phyloP scores from a whole-genome alignment of 2,113 vertebrate genomes.

The Bubo bubo region DNA sequence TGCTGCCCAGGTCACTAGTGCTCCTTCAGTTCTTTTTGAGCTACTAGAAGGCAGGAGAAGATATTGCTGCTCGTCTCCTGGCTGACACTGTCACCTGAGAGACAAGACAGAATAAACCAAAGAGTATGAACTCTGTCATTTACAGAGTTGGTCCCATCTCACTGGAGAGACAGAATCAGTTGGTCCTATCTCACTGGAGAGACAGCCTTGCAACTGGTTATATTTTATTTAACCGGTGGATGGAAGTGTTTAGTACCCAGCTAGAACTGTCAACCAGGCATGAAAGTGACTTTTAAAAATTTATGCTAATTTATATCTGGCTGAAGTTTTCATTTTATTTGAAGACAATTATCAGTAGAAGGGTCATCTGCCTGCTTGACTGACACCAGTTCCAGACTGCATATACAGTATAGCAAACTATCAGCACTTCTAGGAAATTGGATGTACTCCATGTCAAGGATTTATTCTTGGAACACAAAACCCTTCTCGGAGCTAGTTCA shows the following conservation, averaged over 20 bases:
- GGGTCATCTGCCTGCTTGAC: not conserved
- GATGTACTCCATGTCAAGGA: not conserved
- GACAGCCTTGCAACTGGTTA: not conserved
- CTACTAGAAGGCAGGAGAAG: not conserved
- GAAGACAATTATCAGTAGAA: not conserved
- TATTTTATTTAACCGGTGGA: not conserved
- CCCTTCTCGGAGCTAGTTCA: not conserved
- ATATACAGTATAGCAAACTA: not conserved
- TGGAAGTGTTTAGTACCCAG: not conserved
- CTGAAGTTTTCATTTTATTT: conserved; percentile 18
- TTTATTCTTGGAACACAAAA: not conserved
- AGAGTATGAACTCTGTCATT: not conserved
- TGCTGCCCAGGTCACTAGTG: not conserved
- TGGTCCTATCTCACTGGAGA: not conserved
- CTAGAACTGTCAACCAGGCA: not conserved
- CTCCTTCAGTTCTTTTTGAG: not conserved
- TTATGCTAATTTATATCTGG: not conserved
- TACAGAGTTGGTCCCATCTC: not conserved
- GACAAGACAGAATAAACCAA: not conserved
- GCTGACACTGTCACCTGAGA: not conserved
- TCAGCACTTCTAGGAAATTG: not conserved
- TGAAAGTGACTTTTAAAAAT: conserved; percentile 21
- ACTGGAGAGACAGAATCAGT: not conserved
- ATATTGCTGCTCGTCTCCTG: not conserved
- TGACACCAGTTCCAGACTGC: not conserved